Base-by-base conservation (phyloP, 2,797 vertebrate species). In the Spinibarbus caldwelli region DNA sequence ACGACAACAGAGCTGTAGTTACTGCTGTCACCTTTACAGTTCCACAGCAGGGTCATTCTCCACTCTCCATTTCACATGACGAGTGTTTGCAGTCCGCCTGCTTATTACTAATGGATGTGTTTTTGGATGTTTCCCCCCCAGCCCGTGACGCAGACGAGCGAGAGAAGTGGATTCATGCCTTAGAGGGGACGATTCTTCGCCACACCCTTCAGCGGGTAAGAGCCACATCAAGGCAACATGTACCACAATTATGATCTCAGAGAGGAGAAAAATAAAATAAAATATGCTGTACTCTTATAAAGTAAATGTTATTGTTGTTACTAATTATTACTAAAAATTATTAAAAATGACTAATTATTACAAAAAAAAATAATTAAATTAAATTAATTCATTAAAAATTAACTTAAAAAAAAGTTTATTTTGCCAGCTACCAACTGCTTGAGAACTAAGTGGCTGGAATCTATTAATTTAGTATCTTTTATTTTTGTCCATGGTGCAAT, bases 91-190 rank as follows among this genome's bases (percentile, higher is more conserved):
- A 84, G 68, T 90, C 45, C 4, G 49, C 38, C 43, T 76, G 34
- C 47, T 49, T 59, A 72, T 79, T 81, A 34, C 70, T 86, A 85
- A 84, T 43, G 70, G 47, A 23, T 84, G 52, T 86, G 59, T 80
- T 80, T 73, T 85, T 86, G 41, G 75, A 72, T 80, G 57, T 85
- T 70, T 82, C 34, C 82, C 84, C 87, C 36, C 88, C 91, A 99
- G 98, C 98, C 89, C 96, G 98, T 92, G 98, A 99, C 96, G 97
- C 98, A 89, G 98, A 99, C 85, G 98, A 99, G 89, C 95, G 98
- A 90, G 98, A 99, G 92, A 99, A 99, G 96, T 99, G 98, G 98
- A 99, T 99, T 91, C 97, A 99, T 49, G 98, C 98, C 90, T 96
- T 99, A 99, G 98, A 99, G 91, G 98, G 99, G 91, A 99, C 98